Percentiles rank a stretch among this genome's conserved stretches.
phyloP scores from a whole-genome alignment of 2,113 vertebrate genomes.

The Lipophrys pholis region DNA sequence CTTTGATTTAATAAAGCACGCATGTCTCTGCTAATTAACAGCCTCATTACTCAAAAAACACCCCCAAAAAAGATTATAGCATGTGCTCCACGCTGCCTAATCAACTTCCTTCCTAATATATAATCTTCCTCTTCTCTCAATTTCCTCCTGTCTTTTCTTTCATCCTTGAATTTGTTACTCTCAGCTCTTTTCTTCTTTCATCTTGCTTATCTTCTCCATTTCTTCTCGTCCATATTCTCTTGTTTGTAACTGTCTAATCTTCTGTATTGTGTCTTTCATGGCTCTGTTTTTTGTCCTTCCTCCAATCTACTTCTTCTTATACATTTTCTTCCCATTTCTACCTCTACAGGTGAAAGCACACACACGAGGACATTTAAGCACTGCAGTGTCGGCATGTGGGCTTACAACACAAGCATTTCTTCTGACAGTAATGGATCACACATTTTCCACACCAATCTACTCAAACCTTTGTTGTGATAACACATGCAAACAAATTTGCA shows the following conservation, averaged over 20 bases:
- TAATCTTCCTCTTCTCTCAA: slow-evolving; percentile 33
- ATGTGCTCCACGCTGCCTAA: slow-evolving; percentile 47
- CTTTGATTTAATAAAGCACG: slow-evolving; percentile 82
- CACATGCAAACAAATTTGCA: no score
- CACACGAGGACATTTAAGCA: slow-evolving; percentile 9
- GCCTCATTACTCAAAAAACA: slow-evolving; percentile 81
- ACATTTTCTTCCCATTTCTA: slow-evolving; percentile 1
- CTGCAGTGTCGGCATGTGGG: background rate
- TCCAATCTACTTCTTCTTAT: slow-evolving; percentile 9
- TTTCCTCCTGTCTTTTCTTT: slow-evolving; percentile 17
- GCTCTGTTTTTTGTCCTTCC: background rate
- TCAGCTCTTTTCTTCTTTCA: slow-evolving; percentile 26
- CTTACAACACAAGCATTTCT: slow-evolving; percentile 4
- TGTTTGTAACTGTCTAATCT: slow-evolving; percentile 37
- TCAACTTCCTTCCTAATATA: slow-evolving; percentile 34
- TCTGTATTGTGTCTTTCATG: background rate
- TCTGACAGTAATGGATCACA: background rate
- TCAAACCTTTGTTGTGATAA: background rate
- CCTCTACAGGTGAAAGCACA: slow-evolving; percentile 8
- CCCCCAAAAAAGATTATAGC: slow-evolving; percentile 26
- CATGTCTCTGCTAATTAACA: slow-evolving; percentile 80
- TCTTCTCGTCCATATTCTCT: background rate
- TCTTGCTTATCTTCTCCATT: slow-evolving; percentile 17
- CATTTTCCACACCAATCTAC: background rate
- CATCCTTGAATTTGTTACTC: slow-evolving; percentile 22